phyloP scores from a whole-genome alignment of 2,797 vertebrate species.

The Heterohyrax brucei region DNA sequence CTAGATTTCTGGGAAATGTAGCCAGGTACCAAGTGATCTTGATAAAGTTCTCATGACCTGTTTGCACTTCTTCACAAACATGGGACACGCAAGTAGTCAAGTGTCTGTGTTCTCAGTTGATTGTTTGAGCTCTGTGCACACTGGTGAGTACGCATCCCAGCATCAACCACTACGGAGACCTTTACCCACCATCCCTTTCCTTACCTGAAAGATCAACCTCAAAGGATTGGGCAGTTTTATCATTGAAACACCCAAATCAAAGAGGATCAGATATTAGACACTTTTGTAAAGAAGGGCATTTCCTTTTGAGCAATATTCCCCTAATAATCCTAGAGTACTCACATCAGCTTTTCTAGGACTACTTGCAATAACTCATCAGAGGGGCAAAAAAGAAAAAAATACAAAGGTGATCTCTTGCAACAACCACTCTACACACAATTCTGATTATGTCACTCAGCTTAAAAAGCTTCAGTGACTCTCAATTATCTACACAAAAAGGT shows the following conservation, averaged over 20 bases:
- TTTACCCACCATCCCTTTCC: neutral
- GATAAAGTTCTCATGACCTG: neutral
- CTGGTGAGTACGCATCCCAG: neutral
- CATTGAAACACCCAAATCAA: neutral
- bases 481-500: neutral
- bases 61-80: neutral
- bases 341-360: neutral
- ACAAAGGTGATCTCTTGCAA: slow-evolving; percentile 2
- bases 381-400: neutral
- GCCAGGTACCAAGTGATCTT: neutral
- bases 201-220: neutral
- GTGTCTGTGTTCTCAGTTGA: neutral
- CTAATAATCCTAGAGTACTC: neutral
- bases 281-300: neutral
- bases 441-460: slow-evolving; percentile 7
- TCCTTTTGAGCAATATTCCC: neutral
- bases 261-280: neutral
- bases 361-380: slow-evolving; percentile 19
- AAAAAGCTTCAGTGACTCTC: slow-evolving; percentile 22
- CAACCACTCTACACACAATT: slow-evolving; percentile 2
- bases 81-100: neutral
- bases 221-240: neutral
- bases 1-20: neutral
- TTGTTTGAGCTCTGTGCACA: neutral
- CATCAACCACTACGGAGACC: neutral